These are phyloP conservation scores for Aethes cnicana DNA, from an alignment of 2,888 invertebrate genomes.

Conservation along the genomic window DNA sequence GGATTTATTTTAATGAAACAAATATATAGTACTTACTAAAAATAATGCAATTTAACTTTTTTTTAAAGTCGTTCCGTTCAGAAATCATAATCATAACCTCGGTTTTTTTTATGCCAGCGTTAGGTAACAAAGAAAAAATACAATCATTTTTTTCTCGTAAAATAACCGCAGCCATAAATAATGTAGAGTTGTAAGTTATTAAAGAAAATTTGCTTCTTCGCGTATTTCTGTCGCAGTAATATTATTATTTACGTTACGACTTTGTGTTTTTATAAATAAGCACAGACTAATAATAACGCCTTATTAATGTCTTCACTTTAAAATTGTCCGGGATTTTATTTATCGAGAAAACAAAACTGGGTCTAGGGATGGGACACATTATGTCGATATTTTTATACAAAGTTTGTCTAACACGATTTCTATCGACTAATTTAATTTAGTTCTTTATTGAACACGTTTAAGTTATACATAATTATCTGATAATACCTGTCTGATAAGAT, in stretches of 20 bases:
- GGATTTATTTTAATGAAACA: too few relatives aligned
- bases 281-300: constrained; percentile 1
- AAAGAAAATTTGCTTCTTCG: constrained; percentile 3
- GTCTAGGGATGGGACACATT: constrained; percentile 10
- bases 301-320: constrained; percentile 10
- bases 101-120: background rate
- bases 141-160: background rate
- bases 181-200: constrained; percentile 1
- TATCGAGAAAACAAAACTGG: constrained; percentile 4
- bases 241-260: constrained; percentile 19
- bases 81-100: too few relatives aligned
- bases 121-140: constrained; percentile 24
- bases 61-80: too few relatives aligned
- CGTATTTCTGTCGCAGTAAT: constrained; percentile 5
- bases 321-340: background rate
- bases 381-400: constrained; percentile 28
- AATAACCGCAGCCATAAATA: background rate
- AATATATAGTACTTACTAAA: background rate
- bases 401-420: too few relatives aligned
- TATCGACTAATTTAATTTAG: too few relatives aligned
- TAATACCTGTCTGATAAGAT: too few relatives aligned
- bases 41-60: background rate
- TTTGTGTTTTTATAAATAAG: constrained; percentile 17
- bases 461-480: too few relatives aligned
- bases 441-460: too few relatives aligned